Base-by-base conservation (phyloP, 2,113 vertebrate species). In the Pterophyllum scalare region DNA sequence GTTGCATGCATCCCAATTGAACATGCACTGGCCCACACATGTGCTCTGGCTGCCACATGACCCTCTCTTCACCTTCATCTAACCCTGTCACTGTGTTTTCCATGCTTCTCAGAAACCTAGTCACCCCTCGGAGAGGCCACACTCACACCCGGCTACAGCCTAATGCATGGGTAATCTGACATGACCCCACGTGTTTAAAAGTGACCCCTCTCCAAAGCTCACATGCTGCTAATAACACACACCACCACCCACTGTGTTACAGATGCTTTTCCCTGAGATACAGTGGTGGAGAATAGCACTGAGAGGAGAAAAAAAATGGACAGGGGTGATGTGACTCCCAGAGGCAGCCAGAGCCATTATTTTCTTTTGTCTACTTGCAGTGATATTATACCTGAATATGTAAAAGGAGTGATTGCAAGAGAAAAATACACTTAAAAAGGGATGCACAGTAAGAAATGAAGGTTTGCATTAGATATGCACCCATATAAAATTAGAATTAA, bases 101-200 rank as follows among this genome's bases (percentile, higher is more conserved):
- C 88, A 82, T 87, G 80, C 87, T 79, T 79, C 76, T 89, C 91
- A 89, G 56, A 88, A 92, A 91, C 76, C 88, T 33, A 89, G 79
- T 89, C 92, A 89, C 89, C 91, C 85, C 26, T 64, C 19, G 19
- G 26, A 93, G 88, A 93, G 88, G 85, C 81, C 87, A 77, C 64
- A 31, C 75, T 40, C 28, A 89, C 31, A 82, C 22, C 31, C 31
- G 0, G 56, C 79, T 80, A 60, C 70, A 40, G 81, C 35, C 82
- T 87, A 88, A 92, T 86, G 90, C 90, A 91, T 72, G 87, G 87
- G 57, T 79, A 75, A 81, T 85, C 77, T 58, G 81, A 89, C 87
- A 84, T 19, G 85, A 86, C 86, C 80, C 76, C 11, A 31, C 10
- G 19, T 92, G 85, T 87, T 92, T 88, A 78, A 79, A 19, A 33